Evolutionary conservation across 2,797 vertebrate genomes (phyloP), one percentile per base, ranked within the genome.

Genomic region (Acanthurus leucopareius): DNA sequence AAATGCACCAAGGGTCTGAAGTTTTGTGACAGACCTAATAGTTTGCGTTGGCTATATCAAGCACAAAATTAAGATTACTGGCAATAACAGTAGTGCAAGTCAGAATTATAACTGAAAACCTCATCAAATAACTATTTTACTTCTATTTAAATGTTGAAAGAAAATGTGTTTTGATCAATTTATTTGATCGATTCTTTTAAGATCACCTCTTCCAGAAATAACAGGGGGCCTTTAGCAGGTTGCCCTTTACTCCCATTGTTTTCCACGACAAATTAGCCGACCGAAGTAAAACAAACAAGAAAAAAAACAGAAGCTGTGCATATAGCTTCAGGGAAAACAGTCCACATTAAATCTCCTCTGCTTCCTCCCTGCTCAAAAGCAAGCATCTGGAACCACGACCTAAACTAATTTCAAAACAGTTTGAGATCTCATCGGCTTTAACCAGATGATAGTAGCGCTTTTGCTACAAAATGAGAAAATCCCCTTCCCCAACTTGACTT

Each of bases 381-480:
- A 81, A 86, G 80, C 83, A 89, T 79, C 82, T 87, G 85, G 66
- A 82, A 87, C 77, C 69, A 28, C 13, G 7, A 76, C 22, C 65
- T 80, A 86, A 88, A 87, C 83, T 67, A 53, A 87, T 84, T 86
- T 56, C 71, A 75, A 74, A 73, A 65, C 66, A 73, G 70, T 88
- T 80, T 69, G 54, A 80, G 45, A 56, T 87, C 60, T 84, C 71
- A 80, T 82, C 25, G 17, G 49, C 57, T 84, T 86, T 85, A 80
- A 75, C 66, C 69, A 73, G 77, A 86, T 75, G 74, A 87, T 80
- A 72, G 64, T 22, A 62, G 71, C 19, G 48, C 17, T 6, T 64
- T 57, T 17, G 58, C 69, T 58, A 75, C 62, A 65, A 90, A 86
- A 87, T 87, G 77, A 89, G 73, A 86, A 86, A 87, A 65, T 53